These are phyloP conservation scores for Epizoanthus scotinus DNA, from an alignment of 92 coral and sea anemone genomes.

Conservation along the genomic window DNA sequence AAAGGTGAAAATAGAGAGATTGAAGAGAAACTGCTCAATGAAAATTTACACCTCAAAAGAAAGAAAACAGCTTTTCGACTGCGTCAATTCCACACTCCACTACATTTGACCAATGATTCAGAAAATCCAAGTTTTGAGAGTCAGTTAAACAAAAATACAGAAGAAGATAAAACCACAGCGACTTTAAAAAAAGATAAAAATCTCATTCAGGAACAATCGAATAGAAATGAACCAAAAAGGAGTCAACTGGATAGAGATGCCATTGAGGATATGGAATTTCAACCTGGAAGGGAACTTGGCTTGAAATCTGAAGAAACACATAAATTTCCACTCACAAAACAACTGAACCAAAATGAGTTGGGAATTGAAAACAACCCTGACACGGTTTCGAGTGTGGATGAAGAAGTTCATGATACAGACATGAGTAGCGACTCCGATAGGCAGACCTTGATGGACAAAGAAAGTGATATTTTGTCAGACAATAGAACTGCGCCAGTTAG, in stretches of 20 bases:
- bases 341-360: too few relatives aligned
- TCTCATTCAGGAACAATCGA: background rate
- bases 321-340: too few relatives aligned
- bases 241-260: background rate
- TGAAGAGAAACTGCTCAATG: background rate
- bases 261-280: background rate
- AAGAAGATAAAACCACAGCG: background rate
- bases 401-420: too few relatives aligned
- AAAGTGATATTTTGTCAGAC: too few relatives aligned
- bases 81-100: background rate
- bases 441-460: too few relatives aligned
- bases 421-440: too few relatives aligned
- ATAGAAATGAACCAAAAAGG: background rate
- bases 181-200: background rate
- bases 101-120: background rate
- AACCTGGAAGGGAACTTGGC: background rate
- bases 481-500: too few relatives aligned
- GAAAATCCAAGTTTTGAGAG: background rate
- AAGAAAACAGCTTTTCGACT: background rate
- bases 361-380: too few relatives aligned
- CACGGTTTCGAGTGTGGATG: too few relatives aligned
- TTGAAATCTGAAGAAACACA: too few relatives aligned
- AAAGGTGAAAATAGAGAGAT: background rate
- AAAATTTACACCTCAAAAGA: background rate
- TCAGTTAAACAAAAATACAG: too few relatives aligned